phyloP scores from a whole-genome alignment of 2,797 vertebrate genomes.

The Aphelocoma californica region DNA sequence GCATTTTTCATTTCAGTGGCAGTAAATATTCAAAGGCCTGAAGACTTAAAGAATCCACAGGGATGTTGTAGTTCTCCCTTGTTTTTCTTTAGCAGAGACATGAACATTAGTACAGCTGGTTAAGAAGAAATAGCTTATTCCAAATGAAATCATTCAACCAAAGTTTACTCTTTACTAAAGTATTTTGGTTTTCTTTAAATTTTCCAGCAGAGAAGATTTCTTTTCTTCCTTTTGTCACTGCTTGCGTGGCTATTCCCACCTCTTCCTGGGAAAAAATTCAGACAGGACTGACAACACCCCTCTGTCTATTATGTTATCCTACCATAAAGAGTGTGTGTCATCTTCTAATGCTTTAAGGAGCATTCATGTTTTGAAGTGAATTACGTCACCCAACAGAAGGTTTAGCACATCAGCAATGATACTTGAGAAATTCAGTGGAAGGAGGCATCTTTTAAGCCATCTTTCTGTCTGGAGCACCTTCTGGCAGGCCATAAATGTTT shows the following conservation, averaged over 20 bases:
- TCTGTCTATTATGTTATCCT: background rate
- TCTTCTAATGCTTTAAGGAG: background rate
- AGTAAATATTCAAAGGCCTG: background rate
- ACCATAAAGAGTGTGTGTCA: background rate
- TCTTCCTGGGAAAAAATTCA: background rate
- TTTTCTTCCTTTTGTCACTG: background rate
- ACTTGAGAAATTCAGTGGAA: constrained; percentile 41
- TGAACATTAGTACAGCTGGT: background rate
- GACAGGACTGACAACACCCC: background rate
- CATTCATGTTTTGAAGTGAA: background rate
- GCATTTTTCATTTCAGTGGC: background rate
- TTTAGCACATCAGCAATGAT: constrained; percentile 13
- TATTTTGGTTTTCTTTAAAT: background rate
- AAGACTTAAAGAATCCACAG: background rate
- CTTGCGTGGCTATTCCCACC: background rate
- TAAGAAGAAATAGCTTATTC: background rate
- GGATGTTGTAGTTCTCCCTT: background rate
- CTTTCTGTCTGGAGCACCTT: constrained; percentile 49
- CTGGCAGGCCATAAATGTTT: constrained; percentile 7
- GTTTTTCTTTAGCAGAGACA: background rate
- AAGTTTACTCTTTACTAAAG: background rate
- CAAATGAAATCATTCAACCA: background rate
- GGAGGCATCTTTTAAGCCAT: constrained; percentile 37
- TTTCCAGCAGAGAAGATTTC: background rate
- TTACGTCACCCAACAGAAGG: background rate